These are phyloP conservation scores for Imbricaverruca yamaguchii DNA, from an alignment of 2,888 invertebrate species.

Conservation along the genomic window DNA sequence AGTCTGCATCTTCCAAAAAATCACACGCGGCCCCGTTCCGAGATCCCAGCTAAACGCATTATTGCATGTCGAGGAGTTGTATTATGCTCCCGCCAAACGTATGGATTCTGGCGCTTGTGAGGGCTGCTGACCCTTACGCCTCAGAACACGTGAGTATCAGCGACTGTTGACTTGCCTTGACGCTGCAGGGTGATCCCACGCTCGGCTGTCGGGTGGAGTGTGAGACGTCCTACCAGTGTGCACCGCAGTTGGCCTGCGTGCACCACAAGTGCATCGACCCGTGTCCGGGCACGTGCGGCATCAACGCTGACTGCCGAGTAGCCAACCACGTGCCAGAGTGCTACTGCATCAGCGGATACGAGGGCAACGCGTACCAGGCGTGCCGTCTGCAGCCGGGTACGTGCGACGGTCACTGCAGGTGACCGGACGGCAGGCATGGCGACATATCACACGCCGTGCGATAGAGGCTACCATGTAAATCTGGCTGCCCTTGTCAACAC, in stretches of 20 bases:
- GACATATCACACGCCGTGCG: too few relatives aligned
- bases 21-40: too few relatives aligned
- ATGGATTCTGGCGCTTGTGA: too few relatives aligned
- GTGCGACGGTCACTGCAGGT: slow-evolving; percentile 35
- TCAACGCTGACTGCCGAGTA: slow-evolving; percentile 63
- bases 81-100: too few relatives aligned
- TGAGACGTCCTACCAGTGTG: slow-evolving; percentile 66
- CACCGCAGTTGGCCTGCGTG: slow-evolving; percentile 61
- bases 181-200: slow-evolving; percentile 47
- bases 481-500: too few relatives aligned
- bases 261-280: slow-evolving; percentile 66
- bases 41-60: too few relatives aligned
- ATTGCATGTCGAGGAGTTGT: too few relatives aligned
- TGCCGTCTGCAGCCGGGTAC: slow-evolving; percentile 54
- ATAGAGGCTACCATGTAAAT: too few relatives aligned
- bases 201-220: slow-evolving; percentile 67
- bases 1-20: too few relatives aligned
- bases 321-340: slow-evolving; percentile 66
- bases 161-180: background rate
- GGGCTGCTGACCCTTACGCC: too few relatives aligned
- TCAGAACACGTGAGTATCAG: too few relatives aligned
- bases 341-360: slow-evolving; percentile 61
- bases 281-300: slow-evolving; percentile 63
- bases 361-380: slow-evolving; percentile 57
- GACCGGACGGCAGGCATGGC: too few relatives aligned